Evolutionary conservation across 2,888 invertebrate genomes (phyloP).

Genomic region (Rhaphigaster nebulosa): DNA sequence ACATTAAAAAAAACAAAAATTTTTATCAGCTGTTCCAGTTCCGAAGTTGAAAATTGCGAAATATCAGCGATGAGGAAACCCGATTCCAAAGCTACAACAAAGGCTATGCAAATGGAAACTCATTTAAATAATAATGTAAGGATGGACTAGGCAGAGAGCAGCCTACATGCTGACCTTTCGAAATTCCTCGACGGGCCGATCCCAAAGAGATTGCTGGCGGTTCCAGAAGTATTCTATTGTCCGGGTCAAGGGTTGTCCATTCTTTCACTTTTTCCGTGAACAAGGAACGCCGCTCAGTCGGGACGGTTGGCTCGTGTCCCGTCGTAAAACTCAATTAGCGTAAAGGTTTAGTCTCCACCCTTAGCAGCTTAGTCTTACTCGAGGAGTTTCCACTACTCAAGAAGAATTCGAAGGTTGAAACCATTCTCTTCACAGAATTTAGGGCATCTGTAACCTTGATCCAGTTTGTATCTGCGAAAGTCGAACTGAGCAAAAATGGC

Average conservation of each 20-base stretch:
- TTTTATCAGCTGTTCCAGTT: neutral
- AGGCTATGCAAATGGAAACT: slow-evolving; percentile 10
- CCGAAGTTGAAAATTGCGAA: slow-evolving; percentile 14
- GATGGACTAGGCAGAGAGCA: neutral
- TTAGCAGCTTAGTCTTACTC: neutral
- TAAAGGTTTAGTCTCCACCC: slow-evolving; percentile 7
- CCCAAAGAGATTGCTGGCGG: slow-evolving; percentile 32
- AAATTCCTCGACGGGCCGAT: slow-evolving; percentile 35
- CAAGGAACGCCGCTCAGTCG: slow-evolving; percentile 27
- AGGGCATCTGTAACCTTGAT: neutral
- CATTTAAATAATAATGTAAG: slow-evolving; percentile 43
- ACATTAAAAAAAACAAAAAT: neutral
- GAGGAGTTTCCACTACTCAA: neutral
- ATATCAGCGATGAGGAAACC: neutral
- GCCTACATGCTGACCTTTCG: slow-evolving; percentile 36
- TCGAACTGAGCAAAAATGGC: neutral
- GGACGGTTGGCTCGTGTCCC: slow-evolving; percentile 9
- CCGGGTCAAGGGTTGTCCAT: slow-evolving; percentile 47
- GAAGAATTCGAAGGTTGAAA: neutral
- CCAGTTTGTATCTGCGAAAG: neutral
- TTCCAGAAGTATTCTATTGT: neutral
- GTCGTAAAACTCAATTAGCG: slow-evolving; percentile 49
- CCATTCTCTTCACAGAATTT: neutral
- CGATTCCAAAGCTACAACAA: slow-evolving; percentile 5
- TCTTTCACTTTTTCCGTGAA: slow-evolving; percentile 32